phyloP scores from a whole-genome alignment of 2,797 vertebrate species.

The Tragopan temminckii region DNA sequence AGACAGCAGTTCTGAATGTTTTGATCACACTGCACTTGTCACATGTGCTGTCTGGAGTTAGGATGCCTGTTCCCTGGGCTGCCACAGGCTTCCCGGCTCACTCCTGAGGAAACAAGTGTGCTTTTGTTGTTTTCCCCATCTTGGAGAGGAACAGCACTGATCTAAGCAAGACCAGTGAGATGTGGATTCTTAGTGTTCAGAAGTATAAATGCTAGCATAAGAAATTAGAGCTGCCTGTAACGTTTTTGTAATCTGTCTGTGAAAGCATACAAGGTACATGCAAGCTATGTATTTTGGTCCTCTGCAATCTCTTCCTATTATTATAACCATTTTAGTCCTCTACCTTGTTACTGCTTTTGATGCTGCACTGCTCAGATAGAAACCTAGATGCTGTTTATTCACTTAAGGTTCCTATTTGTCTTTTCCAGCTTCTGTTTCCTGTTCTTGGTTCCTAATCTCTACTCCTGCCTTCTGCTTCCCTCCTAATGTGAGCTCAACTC shows the following conservation, averaged over 20 bases:
- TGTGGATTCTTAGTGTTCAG: not conserved
- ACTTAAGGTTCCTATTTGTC: conserved; percentile 83
- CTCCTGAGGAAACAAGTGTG: conserved; percentile 52
- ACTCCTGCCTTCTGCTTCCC: conserved; percentile 86
- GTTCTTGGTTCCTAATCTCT: conserved; percentile 86
- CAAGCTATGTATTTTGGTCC: not conserved
- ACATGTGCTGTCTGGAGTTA: not conserved
- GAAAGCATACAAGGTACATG: not conserved
- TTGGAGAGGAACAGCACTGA: not conserved
- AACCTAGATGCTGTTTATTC: conserved; percentile 70
- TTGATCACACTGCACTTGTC: not conserved
- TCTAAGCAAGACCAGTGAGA: not conserved
- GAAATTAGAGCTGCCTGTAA: not conserved
- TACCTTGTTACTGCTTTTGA: conserved; percentile 17
- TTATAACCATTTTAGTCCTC: not conserved
- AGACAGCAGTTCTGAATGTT: not conserved
- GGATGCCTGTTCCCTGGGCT: conserved; percentile 15
- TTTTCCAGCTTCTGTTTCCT: conserved; percentile 88
- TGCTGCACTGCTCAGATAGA: conserved; percentile 9
- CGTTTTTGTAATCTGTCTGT: not conserved
- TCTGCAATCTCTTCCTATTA: not conserved
- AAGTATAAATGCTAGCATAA: not conserved
- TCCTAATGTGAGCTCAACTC: conserved; percentile 84
- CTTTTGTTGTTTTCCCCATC: conserved; percentile 45
- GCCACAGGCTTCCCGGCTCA: conserved; percentile 31